Base-by-base conservation (phyloP, 2,113 vertebrate species). In the Sardina pilchardus region DNA sequence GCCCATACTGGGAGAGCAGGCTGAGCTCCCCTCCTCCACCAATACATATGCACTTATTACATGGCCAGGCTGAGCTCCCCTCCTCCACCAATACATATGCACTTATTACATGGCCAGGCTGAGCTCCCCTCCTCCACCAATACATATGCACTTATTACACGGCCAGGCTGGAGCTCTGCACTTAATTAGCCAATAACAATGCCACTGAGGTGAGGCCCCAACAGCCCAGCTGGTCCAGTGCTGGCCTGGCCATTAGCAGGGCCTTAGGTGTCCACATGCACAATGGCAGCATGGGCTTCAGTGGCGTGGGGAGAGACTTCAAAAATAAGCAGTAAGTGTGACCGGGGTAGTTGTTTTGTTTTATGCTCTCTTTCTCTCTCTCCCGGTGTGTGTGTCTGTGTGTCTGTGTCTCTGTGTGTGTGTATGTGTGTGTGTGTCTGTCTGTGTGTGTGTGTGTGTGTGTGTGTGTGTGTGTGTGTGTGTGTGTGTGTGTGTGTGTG, bases 171-270 rank as follows among this genome's bases (percentile, higher is more conserved):
- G 1, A 85, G 44, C 44, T 89, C 78, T 89, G 81, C 88, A 85
- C 90, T 91, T 92, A 92, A 94, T 92, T 92, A 90, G 90, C 93
- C 91, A 93, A 87, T 85, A 93, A 90, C 89, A 90, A 89, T 89
- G 90, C 87, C 85, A 87, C 84, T 88, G 87, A 87, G 87, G 47
- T 75, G 87, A 87, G 86, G 83, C 75, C 78, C 87, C 85, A 80
- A 83, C 59, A 85, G 6, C 7, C 30, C 26, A 17, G 14, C 12
- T 16, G 1, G 30, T 78, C 71, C 71, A 78, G 26, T n/a, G 3
- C 71, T 36, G 34, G 71, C 30, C 16, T 3, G 34, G 30, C 71
- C 71, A 78, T 78, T 78, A 78, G 14, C 67, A 16, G 67, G 12
- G 36, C 67, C 67, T 16, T 75, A 36, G 67, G 67, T 75, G 67